Conservation (phyloP, 2,113 vertebrate species). For the Pedionomus torquatus region DNA sequence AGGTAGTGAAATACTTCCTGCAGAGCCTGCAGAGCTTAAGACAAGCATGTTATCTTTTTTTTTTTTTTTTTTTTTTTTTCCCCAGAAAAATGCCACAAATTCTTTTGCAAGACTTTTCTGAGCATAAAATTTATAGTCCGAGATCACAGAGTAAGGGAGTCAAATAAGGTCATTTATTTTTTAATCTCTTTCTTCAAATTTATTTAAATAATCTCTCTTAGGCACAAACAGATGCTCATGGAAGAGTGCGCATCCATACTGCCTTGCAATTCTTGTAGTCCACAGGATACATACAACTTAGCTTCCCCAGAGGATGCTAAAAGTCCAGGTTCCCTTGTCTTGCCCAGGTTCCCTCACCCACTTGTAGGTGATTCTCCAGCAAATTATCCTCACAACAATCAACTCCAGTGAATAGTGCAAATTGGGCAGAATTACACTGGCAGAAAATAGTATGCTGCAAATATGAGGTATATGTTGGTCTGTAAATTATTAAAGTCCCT, state of each 20-base stretch:
- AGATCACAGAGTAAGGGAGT: background rate
- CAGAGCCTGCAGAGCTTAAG: background rate
- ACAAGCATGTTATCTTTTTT: background rate
- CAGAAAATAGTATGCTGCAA: background rate
- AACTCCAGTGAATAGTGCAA: background rate
- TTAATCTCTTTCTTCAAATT: background rate
- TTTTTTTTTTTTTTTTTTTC: background rate
- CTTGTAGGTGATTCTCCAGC: background rate
- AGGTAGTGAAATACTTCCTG: background rate
- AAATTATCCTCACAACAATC: background rate
- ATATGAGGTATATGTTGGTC: background rate
- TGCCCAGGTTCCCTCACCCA: background rate
- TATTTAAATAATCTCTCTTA: background rate
- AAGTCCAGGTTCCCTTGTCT: background rate
- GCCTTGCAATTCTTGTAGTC: background rate
- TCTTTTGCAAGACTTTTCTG: background rate
- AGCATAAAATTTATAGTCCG: background rate
- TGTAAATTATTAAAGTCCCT: background rate
- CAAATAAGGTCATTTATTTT: background rate
- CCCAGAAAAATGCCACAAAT: background rate
- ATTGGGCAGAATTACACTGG: background rate
- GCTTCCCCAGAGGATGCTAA: background rate
- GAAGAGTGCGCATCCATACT: rapidly evolving
- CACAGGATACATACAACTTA: background rate
- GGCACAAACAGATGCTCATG: background rate